Evolutionary conservation across 2,797 vertebrate genomes (phyloP), one percentile per base, ranked within the genome.

Genomic region (Xyrichtys novacula): DNA sequence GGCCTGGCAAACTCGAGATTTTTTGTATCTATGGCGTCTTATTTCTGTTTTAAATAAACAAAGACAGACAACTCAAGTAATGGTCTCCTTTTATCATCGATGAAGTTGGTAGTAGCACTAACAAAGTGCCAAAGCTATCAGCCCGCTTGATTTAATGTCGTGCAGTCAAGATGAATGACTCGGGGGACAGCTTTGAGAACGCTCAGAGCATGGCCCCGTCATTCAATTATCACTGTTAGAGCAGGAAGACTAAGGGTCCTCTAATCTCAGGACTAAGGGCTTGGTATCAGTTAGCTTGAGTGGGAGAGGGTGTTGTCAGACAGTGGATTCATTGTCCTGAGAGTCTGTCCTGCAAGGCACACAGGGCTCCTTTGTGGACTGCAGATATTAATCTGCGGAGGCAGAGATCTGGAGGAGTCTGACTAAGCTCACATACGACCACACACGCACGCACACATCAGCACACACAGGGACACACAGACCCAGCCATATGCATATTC

Each of bases 311-410:
- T 85, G 86, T 85, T 80, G 83, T 87, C 81, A 84, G 74, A 93
- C 88, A 93, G 84, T 86, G 79, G 74, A 85, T 65, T 84, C 84
- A 85, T 89, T 94, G 91, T 93, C 85, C 83, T 52, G 56, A 80
- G 76, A 88, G 62, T 87, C 78, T 87, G 83, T 91, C 81, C 78
- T 86, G 84, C 65, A 29, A 61, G 74, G 77, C 82, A 91, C 86
- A 92, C 87, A 89, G 85, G 77, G 76, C 67, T 80, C 73, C 90
- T 92, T 92, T 94, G 91, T 94, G 71, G 71, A 62, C 79, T 17
- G 81, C 80, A 88, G 89, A 92, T 92, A 92, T 91, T 86, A 92
- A 91, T 92, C 90, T 91, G 80, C 85, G 71, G 71, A 85, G 84
- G 83, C 85, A 83, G 81, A 86, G 80, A 91, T 91, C 74, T 87